These are phyloP conservation scores for Microdon myrmicae DNA, from an alignment of 2,888 invertebrate genomes.

Conservation along the genomic window DNA sequence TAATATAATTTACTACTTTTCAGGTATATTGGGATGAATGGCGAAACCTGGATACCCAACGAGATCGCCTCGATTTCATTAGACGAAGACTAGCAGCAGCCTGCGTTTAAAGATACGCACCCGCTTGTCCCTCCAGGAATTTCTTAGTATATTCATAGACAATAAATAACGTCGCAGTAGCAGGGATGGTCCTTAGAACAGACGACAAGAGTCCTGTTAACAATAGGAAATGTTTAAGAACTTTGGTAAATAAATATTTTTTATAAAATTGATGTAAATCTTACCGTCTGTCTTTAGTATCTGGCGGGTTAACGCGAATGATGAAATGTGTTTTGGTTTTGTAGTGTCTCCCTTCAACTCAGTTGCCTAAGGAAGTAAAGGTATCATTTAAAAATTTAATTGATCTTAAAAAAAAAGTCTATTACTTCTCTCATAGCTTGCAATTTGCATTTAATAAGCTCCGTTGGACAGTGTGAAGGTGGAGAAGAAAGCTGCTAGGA, in stretches of 20 bases:
- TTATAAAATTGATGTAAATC: constrained; percentile 32
- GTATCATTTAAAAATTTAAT: no score
- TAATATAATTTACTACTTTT: no score
- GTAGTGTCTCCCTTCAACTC: no score
- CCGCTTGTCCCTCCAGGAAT: constrained; percentile 60
- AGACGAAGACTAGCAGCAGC: constrained; percentile 58
- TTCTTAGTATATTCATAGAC: constrained; percentile 95
- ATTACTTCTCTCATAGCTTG: constrained; percentile 93
- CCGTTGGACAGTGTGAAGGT: constrained; percentile 96
- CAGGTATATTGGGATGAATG: constrained; percentile 71
- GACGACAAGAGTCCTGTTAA: constrained; percentile 98
- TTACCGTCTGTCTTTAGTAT: constrained; percentile 59
- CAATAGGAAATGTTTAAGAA: no score
- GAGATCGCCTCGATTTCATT: constrained; percentile 59
- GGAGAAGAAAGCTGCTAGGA: constrained; percentile 95
- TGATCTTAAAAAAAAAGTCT: no score
- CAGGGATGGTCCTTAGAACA: constrained; percentile 91
- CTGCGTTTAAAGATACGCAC: constrained; percentile 34
- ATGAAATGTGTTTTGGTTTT: no score
- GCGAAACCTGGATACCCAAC: constrained; percentile 59
- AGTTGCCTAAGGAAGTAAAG: not conserved
- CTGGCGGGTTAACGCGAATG: constrained; percentile 58
- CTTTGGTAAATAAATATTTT: no score
- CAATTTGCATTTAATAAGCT: constrained; percentile 94
- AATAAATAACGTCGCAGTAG: constrained; percentile 93